phyloP scores from a whole-genome alignment of 2,888 invertebrate species.

The Bellardia pandia region DNA sequence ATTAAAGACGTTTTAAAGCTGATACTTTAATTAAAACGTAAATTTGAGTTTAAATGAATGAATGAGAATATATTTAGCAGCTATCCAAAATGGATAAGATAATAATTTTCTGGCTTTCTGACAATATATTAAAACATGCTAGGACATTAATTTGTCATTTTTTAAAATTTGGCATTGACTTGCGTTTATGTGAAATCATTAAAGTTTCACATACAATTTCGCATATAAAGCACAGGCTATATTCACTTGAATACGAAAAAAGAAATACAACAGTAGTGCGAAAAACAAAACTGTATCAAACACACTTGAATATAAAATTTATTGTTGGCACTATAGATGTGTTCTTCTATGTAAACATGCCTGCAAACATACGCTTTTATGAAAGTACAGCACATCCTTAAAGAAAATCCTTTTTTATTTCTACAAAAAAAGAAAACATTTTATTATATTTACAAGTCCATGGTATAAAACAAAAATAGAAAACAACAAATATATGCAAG shows the following conservation, averaged over 20 bases:
- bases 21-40: too few species aligned
- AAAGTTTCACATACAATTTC: neutral
- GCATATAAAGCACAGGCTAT: neutral
- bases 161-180: neutral
- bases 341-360: neutral
- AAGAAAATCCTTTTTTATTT: constrained; percentile 4
- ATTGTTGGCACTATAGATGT: neutral
- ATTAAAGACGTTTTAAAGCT: too few species aligned
- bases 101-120: too few species aligned
- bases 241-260: too few species aligned
- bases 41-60: too few species aligned
- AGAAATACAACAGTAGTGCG: neutral
- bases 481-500: neutral
- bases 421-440: neutral
- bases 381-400: neutral
- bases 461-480: neutral
- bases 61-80: neutral
- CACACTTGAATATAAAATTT: constrained; percentile 14
- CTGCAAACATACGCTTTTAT: neutral
- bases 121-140: neutral
- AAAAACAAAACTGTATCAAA: neutral
- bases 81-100: too few species aligned
- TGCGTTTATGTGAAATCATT: neutral
- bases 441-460: neutral
- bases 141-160: neutral